Evolutionary conservation across 1,140 invertebrate genomes (phyloP), one percentile per base, ranked within the genome.

Genomic region (Proctacanthus coquilletti): DNA sequence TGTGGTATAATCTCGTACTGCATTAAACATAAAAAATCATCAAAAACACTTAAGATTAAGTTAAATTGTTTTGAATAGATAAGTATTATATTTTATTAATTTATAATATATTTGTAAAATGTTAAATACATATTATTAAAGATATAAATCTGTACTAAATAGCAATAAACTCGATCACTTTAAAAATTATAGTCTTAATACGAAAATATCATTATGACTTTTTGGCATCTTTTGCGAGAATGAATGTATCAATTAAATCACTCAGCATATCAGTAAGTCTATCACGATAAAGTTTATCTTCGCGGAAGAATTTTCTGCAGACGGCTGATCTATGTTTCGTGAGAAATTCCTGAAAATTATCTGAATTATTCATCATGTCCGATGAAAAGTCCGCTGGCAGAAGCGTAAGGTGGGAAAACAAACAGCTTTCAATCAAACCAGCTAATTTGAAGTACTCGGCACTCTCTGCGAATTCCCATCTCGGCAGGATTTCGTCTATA

Each of bases 191-290:
- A n/a, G n/a, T n/a, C n/a, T n/a, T n/a, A n/a, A n/a, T n/a, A n/a
- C n/a, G n/a, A n/a, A n/a, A n/a, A n/a, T n/a, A n/a, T n/a, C n/a
- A n/a, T n/a, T n/a, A n/a, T n/a, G n/a, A n/a, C n/a, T n/a, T n/a
- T n/a, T n/a, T 33, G 8, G 4, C 3, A 17, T 10, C 11, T 14
- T 8, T 3, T 9, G 18, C 3, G 14, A 55, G 21, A 4, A 68
- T 45, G 44, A 53, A 67, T 45, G 55, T 51, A 50, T 69, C 65
- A 4, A 68, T 45, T 25, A 69, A 59, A 43, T 68, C 65, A 40
- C 66, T 50, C 6, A 68, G 45, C 38, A 70, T 51, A 44, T 69
- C 66, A n/a, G 43, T 45, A 10, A 69, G 37, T 8, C 64, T 48
- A 21, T 47, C 42, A 15, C 49, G 44, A 44, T 68, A 69, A 1